These are phyloP conservation scores for Myrmecophaga tridactyla DNA, from an alignment of 2,113 vertebrate species.

Conservation along the genomic window DNA sequence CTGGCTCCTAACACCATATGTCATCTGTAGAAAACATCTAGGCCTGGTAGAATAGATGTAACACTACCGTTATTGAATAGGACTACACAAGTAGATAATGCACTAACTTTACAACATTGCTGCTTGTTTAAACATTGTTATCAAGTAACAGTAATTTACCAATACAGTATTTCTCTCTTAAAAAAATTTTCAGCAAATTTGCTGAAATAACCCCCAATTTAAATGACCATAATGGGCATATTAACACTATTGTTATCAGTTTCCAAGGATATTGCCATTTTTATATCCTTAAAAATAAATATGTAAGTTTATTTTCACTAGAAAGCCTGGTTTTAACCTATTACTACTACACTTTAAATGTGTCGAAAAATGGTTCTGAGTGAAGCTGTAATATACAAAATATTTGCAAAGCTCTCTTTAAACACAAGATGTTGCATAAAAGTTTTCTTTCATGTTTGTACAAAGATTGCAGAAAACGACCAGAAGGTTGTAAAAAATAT, in stretches of 20 bases:
- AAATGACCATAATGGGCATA: slow-evolving; percentile 77
- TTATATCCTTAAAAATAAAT: slow-evolving; percentile 89
- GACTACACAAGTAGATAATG: slow-evolving; percentile 88
- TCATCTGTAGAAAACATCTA: slow-evolving; percentile 80
- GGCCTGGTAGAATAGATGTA: slow-evolving; percentile 82
- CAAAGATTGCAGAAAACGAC: slow-evolving; percentile 84
- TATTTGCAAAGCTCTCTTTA: slow-evolving; percentile 86
- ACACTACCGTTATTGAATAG: slow-evolving; percentile 92
- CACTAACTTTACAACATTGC: slow-evolving; percentile 86
- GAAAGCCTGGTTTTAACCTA: slow-evolving; percentile 83
- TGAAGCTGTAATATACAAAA: slow-evolving; percentile 88
- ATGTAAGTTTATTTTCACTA: slow-evolving; percentile 84
- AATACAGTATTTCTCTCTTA: slow-evolving; percentile 81
- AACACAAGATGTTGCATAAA: slow-evolving; percentile 85
- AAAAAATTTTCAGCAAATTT: slow-evolving; percentile 71
- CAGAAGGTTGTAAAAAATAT: slow-evolving; percentile 85
- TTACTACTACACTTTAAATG: slow-evolving; percentile 83
- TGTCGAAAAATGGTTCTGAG: slow-evolving; percentile 83
- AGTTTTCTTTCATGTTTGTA: slow-evolving; percentile 90
- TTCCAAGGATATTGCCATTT: slow-evolving; percentile 85
- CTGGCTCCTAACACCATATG: slow-evolving; percentile 69
- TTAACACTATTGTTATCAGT: slow-evolving; percentile 81
- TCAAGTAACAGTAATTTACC: slow-evolving; percentile 87
- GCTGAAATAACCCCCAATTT: slow-evolving; percentile 82
- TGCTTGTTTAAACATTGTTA: slow-evolving; percentile 83